These are phyloP conservation scores for Apeltes quadracus DNA, from an alignment of 2,113 vertebrate species.

Conservation along the genomic window DNA sequence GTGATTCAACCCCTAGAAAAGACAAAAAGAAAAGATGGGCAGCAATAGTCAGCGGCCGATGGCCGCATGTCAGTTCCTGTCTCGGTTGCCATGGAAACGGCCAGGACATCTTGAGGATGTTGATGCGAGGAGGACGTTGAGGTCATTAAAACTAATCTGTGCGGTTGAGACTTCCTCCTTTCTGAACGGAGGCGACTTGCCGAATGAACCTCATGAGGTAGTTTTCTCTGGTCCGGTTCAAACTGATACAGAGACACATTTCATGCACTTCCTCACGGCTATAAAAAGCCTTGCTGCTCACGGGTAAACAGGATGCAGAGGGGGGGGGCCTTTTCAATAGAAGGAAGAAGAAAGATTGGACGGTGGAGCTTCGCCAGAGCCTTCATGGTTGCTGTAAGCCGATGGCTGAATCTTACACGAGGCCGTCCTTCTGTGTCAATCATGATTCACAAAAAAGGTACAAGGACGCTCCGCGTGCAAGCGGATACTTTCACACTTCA, in stretches of 20 bases:
- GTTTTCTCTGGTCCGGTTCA: constrained; percentile 48
- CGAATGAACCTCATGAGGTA: constrained; percentile 24
- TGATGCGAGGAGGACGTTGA: neutral
- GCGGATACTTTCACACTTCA: constrained; percentile 8
- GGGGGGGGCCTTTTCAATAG: constrained; percentile 43
- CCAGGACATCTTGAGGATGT: constrained; percentile 7
- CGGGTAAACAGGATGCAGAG: constrained; percentile 71
- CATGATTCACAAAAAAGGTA: neutral
- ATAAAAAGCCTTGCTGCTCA: constrained; percentile 39
- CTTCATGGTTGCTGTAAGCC: constrained; percentile 14
- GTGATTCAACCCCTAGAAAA: neutral
- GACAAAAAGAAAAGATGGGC: neutral
- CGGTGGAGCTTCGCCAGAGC: neutral
- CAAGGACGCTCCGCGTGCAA: constrained; percentile 12
- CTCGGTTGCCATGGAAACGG: constrained; percentile 14
- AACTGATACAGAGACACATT: constrained; percentile 30
- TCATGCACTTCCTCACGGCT: constrained; percentile 54
- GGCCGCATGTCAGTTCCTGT: constrained; percentile 12
- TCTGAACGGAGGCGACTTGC: constrained; percentile 7
- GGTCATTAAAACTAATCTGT: neutral
- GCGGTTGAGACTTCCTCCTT: neutral
- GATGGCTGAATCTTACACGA: constrained; percentile 19
- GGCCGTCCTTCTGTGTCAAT: neutral
- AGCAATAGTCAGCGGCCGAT: neutral
- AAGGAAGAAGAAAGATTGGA: constrained; percentile 51